Evolutionary conservation across 2,113 vertebrate genomes (phyloP).

Genomic region (Bambusicola thoracicus): DNA sequence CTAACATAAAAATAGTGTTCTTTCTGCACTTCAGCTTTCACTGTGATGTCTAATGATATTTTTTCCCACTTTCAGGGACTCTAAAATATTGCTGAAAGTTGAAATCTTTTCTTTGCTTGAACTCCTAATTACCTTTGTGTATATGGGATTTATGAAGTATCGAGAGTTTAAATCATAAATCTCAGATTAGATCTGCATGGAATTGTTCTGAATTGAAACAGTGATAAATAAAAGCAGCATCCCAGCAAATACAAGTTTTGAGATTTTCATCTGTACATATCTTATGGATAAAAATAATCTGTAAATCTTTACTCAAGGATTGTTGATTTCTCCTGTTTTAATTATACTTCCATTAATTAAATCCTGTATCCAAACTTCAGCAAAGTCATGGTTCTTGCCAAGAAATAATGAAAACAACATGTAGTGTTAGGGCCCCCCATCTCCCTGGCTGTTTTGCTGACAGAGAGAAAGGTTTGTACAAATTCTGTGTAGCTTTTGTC

Average conservation of each 20-base stretch:
- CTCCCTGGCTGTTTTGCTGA: neutral
- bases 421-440: neutral
- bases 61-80: neutral
- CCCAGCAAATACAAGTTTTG: neutral
- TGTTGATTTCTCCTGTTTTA: neutral
- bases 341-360: slow-evolving; percentile 19
- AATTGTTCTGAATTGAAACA: neutral
- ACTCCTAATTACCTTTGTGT: slow-evolving; percentile 22
- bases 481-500: slow-evolving; percentile 14
- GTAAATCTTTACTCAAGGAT: neutral
- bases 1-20: slow-evolving; percentile 49
- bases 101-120: slow-evolving; percentile 37
- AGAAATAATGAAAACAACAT: slow-evolving; percentile 6
- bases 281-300: neutral
- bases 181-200: neutral
- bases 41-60: slow-evolving; percentile 17
- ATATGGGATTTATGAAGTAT: slow-evolving; percentile 1
- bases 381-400: neutral
- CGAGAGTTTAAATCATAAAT: neutral
- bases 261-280: neutral
- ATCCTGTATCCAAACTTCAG: neutral
- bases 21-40: slow-evolving; percentile 43
- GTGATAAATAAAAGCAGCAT: neutral
- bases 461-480: neutral
- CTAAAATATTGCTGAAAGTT: slow-evolving; percentile 32